Conservation (phyloP, 2,888 invertebrate species). For the Phytoseiulus persimilis region DNA sequence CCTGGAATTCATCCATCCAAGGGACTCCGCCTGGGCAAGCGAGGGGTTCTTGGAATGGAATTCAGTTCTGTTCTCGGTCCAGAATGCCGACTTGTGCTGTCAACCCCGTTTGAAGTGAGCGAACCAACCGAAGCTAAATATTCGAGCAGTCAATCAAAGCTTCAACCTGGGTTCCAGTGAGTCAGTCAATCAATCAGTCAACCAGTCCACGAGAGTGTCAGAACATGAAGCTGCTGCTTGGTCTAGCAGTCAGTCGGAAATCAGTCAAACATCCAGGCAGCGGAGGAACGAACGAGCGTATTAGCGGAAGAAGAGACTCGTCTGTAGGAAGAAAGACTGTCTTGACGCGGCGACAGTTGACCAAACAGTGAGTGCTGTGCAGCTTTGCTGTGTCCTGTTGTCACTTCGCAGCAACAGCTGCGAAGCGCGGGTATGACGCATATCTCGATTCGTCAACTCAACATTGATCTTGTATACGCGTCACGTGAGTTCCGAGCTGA, state of each 20-base stretch:
- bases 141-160: neutral
- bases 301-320: neutral
- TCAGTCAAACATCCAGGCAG: neutral
- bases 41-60: no score
- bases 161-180: neutral
- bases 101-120: neutral
- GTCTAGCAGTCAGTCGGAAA: neutral
- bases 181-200: neutral
- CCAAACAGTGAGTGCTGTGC: neutral
- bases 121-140: neutral
- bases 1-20: no score
- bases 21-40: no score
- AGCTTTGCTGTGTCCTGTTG: neutral
- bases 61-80: neutral
- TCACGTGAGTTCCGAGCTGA: no score
- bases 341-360: neutral
- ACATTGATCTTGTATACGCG: neutral
- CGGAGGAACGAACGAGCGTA: neutral
- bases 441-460: neutral
- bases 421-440: neutral
- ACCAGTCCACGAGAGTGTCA: neutral
- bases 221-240: neutral
- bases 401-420: neutral
- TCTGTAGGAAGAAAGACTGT: no score
- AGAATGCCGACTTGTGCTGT: neutral